Evolutionary conservation across 2,888 invertebrate species (phyloP).

Genomic region (Metalampra italica): DNA sequence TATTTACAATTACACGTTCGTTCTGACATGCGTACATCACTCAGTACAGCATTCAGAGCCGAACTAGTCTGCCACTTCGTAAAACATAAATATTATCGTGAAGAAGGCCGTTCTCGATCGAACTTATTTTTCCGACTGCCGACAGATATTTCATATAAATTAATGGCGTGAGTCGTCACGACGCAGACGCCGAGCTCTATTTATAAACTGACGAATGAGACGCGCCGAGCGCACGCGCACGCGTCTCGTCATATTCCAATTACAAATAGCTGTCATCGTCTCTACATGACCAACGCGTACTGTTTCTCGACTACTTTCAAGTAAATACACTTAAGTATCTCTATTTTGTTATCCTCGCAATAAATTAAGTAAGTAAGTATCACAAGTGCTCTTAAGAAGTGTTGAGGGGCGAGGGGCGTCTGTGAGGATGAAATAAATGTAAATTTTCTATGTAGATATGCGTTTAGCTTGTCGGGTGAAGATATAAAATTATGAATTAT

Average conservation of each 20-base stretch:
- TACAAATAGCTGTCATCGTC: slow-evolving; percentile 75
- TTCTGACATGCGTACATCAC: slow-evolving; percentile 64
- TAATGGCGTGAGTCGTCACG: slow-evolving; percentile 78
- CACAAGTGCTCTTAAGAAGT: slow-evolving; percentile 9
- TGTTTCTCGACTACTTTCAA: slow-evolving; percentile 42
- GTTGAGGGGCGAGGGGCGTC: slow-evolving; percentile 10
- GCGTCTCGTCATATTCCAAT: slow-evolving; percentile 76
- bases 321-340: slow-evolving; percentile 40
- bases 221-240: slow-evolving; percentile 72
- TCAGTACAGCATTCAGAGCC: slow-evolving; percentile 34
- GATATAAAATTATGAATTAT: slow-evolving; percentile 76
- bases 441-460: slow-evolving; percentile 42
- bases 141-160: slow-evolving; percentile 79
- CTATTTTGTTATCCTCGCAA: slow-evolving; percentile 34
- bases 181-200: slow-evolving; percentile 76
- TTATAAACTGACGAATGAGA: slow-evolving; percentile 78
- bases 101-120: slow-evolving; percentile 71
- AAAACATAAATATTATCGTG: slow-evolving; percentile 76
- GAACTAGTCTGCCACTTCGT: slow-evolving; percentile 61
- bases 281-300: slow-evolving; percentile 54
- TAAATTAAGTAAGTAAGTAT: slow-evolving; percentile 1
- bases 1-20: slow-evolving; percentile 28
- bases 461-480: slow-evolving; percentile 39
- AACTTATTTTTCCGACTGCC: slow-evolving; percentile 77
- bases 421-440: slow-evolving; percentile 41